Base-by-base conservation (phyloP, 2,113 vertebrate genomes). In the Heterocephalus glaber region DNA sequence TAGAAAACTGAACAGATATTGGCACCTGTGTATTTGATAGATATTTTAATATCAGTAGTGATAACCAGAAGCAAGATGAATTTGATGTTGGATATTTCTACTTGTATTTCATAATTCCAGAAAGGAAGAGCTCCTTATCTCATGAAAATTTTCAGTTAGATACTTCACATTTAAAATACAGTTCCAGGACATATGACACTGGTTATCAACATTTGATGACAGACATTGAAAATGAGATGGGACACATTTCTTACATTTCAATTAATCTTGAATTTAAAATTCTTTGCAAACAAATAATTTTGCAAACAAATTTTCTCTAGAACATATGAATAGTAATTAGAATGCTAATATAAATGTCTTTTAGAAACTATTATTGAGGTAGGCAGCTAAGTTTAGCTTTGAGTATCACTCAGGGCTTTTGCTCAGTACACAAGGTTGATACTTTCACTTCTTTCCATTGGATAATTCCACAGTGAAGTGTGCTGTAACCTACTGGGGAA, bases 251-350 rank as follows among this genome's bases (percentile, higher is more conserved):
- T 74, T 61, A 81, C n/a, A 65, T 77, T 96, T 94, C 88, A 92
- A 89, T 83, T 94, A 38, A 54, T 66, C 6, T 68, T 77, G 80
- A 9, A 68, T 58, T 76, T 82, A 60, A 94, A 95, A 47, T 20
- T 19, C 1, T 79, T 93, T 91, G 54, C 47, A 81, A 92, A 92
- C 19, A 90, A 90, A 66, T 94, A 76, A 88, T 93, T 89, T 56
- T 28, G 52, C 28, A 1, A n/a, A n/a, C n/a, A n/a, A n/a, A n/a
- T n/a, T 85, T 91, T 83, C n/a, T 93, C 2, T 65, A 85, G 26
- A 81, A 89, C 7, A 65, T 41, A 79, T 54, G 49, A 7, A 20
- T 65, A 41, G 6, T 65, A 63, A 95, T 70, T 93, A 83, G 54
- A 82, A 89, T 38, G 35, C 20, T 72, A 41, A 89, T 70, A 2